A percentile compares a stretch with the other conserved stretches of the same genome.
These are phyloP conservation scores for Uropsilus gracilis DNA, from an alignment of 2,113 vertebrate species.

Conservation along the genomic window DNA sequence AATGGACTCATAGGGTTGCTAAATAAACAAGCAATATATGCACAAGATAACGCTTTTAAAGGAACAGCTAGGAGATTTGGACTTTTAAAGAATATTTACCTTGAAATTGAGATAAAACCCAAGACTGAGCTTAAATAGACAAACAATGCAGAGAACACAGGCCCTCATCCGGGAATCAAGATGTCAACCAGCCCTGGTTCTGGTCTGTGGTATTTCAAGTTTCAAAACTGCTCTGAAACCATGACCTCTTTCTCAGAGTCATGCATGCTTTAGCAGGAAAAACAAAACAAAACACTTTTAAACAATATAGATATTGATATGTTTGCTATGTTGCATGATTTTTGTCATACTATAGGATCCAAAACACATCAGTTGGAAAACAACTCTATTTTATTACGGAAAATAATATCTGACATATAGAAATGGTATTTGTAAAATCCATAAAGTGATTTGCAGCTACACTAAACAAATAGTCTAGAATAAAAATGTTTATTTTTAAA, in stretches of 20 bases:
- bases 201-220: constrained; percentile 20
- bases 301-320: not conserved
- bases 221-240: not conserved
- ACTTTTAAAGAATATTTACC: constrained; percentile 78
- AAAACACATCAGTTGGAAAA: constrained; percentile 34
- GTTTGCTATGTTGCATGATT: not conserved
- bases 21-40: constrained; percentile 71
- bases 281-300: not conserved
- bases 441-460: constrained; percentile 9
- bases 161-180: not conserved
- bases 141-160: not conserved
- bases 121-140: constrained; percentile 55
- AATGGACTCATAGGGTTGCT: constrained; percentile 62
- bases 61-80: constrained; percentile 60
- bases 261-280: not conserved
- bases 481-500: not conserved
- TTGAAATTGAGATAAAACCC: constrained; percentile 67
- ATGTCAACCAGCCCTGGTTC: not conserved
- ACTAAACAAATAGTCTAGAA: constrained; percentile 1
- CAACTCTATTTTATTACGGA: constrained; percentile 17
- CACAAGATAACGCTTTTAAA: constrained; percentile 77
- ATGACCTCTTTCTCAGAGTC: not conserved
- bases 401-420: constrained; percentile 50
- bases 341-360: not conserved
- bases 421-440: constrained; percentile 42